Conservation (phyloP, 2,888 invertebrate species). For the Dynastes maya region DNA sequence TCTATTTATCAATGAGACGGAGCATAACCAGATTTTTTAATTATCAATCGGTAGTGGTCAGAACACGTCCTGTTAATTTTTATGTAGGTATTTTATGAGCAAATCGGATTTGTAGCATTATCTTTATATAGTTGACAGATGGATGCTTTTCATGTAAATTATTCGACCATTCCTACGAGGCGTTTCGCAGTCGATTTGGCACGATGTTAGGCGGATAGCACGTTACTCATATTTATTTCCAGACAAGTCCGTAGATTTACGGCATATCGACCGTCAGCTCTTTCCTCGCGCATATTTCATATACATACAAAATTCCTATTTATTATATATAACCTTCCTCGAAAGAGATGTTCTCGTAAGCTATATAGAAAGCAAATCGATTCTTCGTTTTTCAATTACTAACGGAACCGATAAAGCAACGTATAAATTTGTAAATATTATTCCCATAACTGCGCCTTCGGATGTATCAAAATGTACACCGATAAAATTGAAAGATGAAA, state of each 20-base stretch:
- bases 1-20: no score
- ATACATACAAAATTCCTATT: constrained; percentile 28
- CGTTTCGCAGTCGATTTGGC: constrained; percentile 39
- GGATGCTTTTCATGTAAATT: constrained; percentile 23
- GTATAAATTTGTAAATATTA: constrained; percentile 31
- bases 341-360: constrained; percentile 14
- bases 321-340: constrained; percentile 29
- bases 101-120: not conserved
- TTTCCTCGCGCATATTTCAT: constrained; percentile 38
- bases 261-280: constrained; percentile 37
- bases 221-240: constrained; percentile 45
- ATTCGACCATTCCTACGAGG: not conserved
- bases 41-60: no score
- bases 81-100: no score
- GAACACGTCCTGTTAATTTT: no score
- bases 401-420: constrained; percentile 25
- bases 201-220: constrained; percentile 37
- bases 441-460: constrained; percentile 17
- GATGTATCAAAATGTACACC: not conserved
- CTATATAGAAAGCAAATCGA: constrained; percentile 25
- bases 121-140: constrained; percentile 20
- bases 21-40: no score
- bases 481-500: constrained; percentile 16
- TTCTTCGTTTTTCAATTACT: constrained; percentile 36
- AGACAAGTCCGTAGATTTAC: constrained; percentile 42